Conservation (phyloP, 2,888 invertebrate species). For the Drosophila falleni region DNA sequence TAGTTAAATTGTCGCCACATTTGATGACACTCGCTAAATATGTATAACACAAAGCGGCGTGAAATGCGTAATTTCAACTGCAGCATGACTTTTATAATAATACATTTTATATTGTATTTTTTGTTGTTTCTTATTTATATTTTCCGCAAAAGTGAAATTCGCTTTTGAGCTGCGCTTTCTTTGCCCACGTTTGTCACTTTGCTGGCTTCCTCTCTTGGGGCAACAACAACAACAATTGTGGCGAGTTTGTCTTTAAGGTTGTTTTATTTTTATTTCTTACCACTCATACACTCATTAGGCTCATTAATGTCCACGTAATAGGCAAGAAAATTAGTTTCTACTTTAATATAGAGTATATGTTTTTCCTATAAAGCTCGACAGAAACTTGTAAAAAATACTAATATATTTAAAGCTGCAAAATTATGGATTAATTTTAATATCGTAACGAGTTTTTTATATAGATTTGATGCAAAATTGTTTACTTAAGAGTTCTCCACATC, state of each 20-base stretch:
- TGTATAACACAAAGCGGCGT: constrained; percentile 37
- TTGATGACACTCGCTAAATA: constrained; percentile 53
- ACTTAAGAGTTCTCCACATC: not conserved
- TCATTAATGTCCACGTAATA: constrained; percentile 35
- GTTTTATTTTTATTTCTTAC: constrained; percentile 26
- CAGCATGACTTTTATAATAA: constrained; percentile 14
- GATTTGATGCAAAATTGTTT: not conserved
- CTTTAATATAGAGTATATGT: constrained; percentile 4
- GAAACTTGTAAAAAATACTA: constrained; percentile 11
- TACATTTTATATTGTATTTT: constrained; percentile 7
- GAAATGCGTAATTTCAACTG: constrained; percentile 33
- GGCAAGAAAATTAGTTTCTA: constrained; percentile 36
- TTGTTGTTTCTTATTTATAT: constrained; percentile 3
- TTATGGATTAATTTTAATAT: not conserved
- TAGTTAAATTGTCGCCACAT: constrained; percentile 61
- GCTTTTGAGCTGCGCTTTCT: constrained; percentile 55
- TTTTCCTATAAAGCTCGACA: not conserved
- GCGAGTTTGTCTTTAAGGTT: constrained; percentile 48
- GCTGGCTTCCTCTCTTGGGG: constrained; percentile 63
- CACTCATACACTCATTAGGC: constrained; percentile 36
- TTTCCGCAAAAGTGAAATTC: constrained; percentile 74
- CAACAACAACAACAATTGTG: constrained; percentile 36
- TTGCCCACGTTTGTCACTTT: constrained; percentile 58
- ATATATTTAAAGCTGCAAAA: constrained; percentile 1
- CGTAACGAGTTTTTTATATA: not conserved